Conservation (phyloP, 2,797 vertebrate species). For the Bradypodion pumilum region DNA sequence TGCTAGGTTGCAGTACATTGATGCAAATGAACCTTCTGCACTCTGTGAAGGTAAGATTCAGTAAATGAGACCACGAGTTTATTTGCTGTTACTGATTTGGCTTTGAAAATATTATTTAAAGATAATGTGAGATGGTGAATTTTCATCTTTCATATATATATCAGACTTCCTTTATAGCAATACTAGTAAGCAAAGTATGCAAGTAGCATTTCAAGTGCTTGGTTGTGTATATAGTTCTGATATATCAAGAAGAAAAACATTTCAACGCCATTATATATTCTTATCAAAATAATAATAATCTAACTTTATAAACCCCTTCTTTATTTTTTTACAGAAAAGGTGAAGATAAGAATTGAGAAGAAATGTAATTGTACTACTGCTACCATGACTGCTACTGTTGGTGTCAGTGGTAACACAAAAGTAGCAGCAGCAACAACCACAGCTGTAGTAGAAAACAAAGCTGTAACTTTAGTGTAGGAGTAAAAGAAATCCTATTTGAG, state of each 20-base stretch:
- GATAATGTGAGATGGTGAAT: not conserved
- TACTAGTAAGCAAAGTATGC: not conserved
- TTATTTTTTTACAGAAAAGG: not conserved
- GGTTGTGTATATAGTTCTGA: not conserved
- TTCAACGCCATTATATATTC: not conserved
- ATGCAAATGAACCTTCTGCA: conserved; percentile 39
- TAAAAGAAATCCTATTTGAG: not conserved
- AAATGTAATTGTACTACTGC: not conserved
- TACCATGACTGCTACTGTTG: too few relatives aligned
- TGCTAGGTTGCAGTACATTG: not conserved
- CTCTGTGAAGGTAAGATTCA: conserved; percentile 2
- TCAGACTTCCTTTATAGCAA: not conserved
- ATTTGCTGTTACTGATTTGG: not conserved
- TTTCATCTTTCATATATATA: not conserved
- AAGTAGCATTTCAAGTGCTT: not conserved
- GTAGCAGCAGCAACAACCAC: too few relatives aligned
- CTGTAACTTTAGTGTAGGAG: not conserved
- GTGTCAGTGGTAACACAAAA: too few relatives aligned
- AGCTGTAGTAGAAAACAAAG: not conserved
- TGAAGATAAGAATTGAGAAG: not conserved
- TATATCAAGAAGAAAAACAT: not conserved
- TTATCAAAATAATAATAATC: not conserved
- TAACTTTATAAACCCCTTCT: not conserved
- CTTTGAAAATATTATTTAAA: conserved; percentile 15
- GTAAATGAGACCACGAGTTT: not conserved